Base-by-base conservation (phyloP, 2,113 vertebrate genomes). In the Microtus montanus region DNA sequence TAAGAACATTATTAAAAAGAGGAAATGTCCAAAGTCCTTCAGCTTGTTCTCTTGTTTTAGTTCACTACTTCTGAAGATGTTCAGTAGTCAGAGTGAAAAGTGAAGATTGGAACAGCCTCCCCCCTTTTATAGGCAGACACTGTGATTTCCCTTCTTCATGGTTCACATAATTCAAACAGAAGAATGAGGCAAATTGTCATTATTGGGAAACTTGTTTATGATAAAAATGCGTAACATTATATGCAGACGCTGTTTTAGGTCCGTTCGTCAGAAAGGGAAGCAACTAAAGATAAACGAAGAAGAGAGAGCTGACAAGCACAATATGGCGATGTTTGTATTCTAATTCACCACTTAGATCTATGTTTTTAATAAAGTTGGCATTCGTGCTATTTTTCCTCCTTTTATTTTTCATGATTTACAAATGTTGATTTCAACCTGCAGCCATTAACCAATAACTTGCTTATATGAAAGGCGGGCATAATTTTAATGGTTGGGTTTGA, bases 281-380 rank as follows among this genome's bases (percentile, higher is more conserved):
- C 44, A 33, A 49, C 13, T 66, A 47, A 68, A 78, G 71, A 52
- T 77, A 93, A 93, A 95, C 14, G 20, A 80, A 26, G 35, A 79
- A 58, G 61, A 83, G 52, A 28, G 35, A 61, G 0, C 20, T 87
- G 49, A 87, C 17, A 38, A 77, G 79, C 33, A 44, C 70, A 78
- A 49, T 9, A 26, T 44, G 13, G 66, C 15, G 28, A 49, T 44
- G 9, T 26, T 82, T 38, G 10, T 61, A 41, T n/a, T 89, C 3
- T 28, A 82, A 73, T 83, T 93, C 52, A 83, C 87, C 54, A 87
- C 35, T 41, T 52, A 49, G 1, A 91, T 61, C 68, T 49, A 8
- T 24, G 38, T 52, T 66, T 90, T 93, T 78, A 97, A 92, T 92
- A 58, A 89, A 86, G 22, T 91, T 54, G 24, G 5, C 52, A 33